Evolutionary conservation across 2,888 invertebrate genomes (phyloP), one percentile per base, ranked within the genome.

Genomic region (Drosophila recens): DNA sequence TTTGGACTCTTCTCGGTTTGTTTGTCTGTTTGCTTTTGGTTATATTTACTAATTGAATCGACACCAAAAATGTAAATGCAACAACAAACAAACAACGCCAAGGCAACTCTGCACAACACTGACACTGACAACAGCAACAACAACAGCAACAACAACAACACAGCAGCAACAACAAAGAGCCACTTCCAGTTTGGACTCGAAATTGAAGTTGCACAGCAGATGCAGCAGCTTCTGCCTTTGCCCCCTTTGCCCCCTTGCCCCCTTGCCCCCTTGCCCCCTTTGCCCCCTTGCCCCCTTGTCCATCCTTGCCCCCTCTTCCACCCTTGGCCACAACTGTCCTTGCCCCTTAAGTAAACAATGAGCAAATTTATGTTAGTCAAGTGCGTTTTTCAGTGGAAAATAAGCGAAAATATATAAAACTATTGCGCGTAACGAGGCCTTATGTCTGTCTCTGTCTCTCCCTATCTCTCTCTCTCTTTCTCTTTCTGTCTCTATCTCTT

Each of bases 31-130:
- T 86, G 88, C 86, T 87, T 87, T 87, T 87, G 86, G 86, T 88
- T 87, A 91, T 91, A 91, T 91, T 91, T 91, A 91, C 91, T 91
- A 91, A 91, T 91, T 91, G 91, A 91, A 91, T 91, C 91, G 91
- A 91, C 91, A 91, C 91, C 91, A 91, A 91, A 91, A 91, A 90
- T 87, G 90, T 90, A 87, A 90, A 90, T 87, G 88, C 90, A 90
- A 82, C 85, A 90, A 87, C 85, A 87, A 82, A 85, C 84, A 82
- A 82, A 85, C 84, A 82, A 84, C 83, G 74, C 64, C 48, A 52
- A 45, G 42, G 43, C 70, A 69, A 76, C 80, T 57, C 27, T 27
- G 27, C 27, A 69, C 75, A 8, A 77, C 71, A 79, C 80, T 66
- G 72, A 66, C 72, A 80, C 63, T 46, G 67, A 73, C 79, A 79